A percentile compares a stretch with the other conserved stretches of the same genome.
phyloP scores from a whole-genome alignment of 30 jellyfish, hydroid and myxozoan genomes.

The Chironex yamaguchii region DNA sequence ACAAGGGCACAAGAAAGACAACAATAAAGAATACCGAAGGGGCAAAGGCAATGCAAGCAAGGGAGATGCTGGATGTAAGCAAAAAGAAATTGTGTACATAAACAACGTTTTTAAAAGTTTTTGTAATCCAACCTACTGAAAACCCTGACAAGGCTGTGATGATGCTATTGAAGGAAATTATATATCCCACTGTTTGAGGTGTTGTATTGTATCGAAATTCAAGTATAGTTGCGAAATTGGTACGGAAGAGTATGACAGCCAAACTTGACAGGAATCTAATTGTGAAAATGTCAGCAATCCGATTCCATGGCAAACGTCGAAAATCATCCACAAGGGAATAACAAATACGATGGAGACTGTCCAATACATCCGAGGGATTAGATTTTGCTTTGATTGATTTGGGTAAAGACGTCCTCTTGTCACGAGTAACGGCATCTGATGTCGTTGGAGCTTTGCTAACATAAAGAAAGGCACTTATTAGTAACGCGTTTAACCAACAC shows the following conservation, averaged over 20 bases:
- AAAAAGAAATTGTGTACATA: constrained; percentile 80
- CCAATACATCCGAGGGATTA: not conserved
- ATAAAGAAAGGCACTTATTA: constrained; percentile 34
- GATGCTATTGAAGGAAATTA: constrained; percentile 85
- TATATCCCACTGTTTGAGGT: constrained; percentile 83
- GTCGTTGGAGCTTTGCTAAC: not conserved
- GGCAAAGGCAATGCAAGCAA: constrained; percentile 67
- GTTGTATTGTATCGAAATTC: constrained; percentile 81
- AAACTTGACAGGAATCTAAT: constrained; percentile 84
- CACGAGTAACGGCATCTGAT: not conserved
- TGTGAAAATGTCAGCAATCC: constrained; percentile 76
- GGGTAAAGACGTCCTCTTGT: not conserved
- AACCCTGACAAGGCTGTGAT: constrained; percentile 77
- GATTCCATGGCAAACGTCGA: constrained; percentile 80
- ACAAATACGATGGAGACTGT: not conserved
- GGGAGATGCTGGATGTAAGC: constrained; percentile 61
- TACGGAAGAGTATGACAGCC: constrained; percentile 80
- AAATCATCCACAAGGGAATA: constrained; percentile 26
- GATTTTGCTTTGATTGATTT: not conserved
- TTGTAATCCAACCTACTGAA: constrained; percentile 75
- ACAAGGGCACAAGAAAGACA: constrained; percentile 72
- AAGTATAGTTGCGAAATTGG: constrained; percentile 79
- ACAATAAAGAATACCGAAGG: constrained; percentile 70
- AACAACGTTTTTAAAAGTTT: constrained; percentile 43
- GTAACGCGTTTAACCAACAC: constrained; percentile 70